Evolutionary conservation across 35 echinoderm and acorn worm species (phyloP), one percentile per base, ranked within the genome.

Genomic region (Patiria miniata): DNA sequence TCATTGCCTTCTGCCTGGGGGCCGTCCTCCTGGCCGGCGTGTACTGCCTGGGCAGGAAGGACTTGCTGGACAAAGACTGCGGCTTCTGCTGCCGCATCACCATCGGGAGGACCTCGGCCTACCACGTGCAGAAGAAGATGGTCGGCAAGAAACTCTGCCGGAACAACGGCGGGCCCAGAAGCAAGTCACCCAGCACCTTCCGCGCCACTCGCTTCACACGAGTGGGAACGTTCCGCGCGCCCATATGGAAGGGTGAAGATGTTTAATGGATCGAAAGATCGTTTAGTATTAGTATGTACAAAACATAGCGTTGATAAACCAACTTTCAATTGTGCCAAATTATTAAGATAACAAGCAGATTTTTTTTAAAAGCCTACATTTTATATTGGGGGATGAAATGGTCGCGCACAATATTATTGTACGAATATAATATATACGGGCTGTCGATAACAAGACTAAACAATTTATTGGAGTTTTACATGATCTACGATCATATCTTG

Each of bases 91-190:
- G 65, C 34, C 65, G 65, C 65, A 12, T 73, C 65, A 73, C 65
- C 8, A 10, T 73, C 15, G 65, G 65, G 65, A 73, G 29, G 26
- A 73, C 65, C 26, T 73, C 65, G 34, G 34, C 65, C 26, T 73
- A 73, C 26, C 65, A 73, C 65, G 65, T 73, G 8, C 65, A 73
- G 26, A 73, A 23, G 65, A 73, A 73, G 26, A 73, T 73, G 65
- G 65, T 73, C 65, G 65, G 65, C 65, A 73, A 73, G 65, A 73
- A 73, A 73, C 65, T 73, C 26, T 36, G 34, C 65, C 65, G 65
- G 65, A 73, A 73, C 29, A 73, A 73, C 26, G 65, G 65, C 21
- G 65, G 3, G 14, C 65, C 23, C 2, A 73, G 34, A 23, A 34
- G 26, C 5, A 73, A 73, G 65, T 34, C 23, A 7, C 26, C 34